Base-by-base conservation (phyloP, 2,888 invertebrate species). In the Sarcophaga carnaria region DNA sequence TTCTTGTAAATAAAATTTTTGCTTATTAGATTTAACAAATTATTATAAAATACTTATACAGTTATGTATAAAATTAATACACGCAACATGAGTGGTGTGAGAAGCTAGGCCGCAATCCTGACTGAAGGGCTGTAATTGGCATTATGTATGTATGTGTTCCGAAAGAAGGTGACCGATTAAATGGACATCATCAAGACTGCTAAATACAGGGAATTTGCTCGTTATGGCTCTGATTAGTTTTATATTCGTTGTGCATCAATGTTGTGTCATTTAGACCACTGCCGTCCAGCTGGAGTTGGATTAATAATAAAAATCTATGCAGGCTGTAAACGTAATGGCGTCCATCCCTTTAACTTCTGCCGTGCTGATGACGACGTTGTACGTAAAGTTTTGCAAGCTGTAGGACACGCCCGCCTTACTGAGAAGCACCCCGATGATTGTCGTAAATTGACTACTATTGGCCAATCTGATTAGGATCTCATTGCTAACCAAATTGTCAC, bases 111-210 rank as follows among this genome's bases (percentile, higher is more conserved):
- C 20, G 20, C 20, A 20, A 20, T 20, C 20, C 20, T 20, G 20
- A 20, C 20, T 20, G 20, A 20, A 20, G 20, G 20, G 20, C 20
- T 20, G 20, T 20, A 20, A 20, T 20, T 20, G 20, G 20, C 20
- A 20, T 20, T 20, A 20, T 20, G 20, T 20, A 20, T 20, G 20
- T 20, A 20, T 90, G 97, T 97, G 91, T 99, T 99, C 94, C 95
- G 99, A 90, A 99, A 99, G 95, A 97, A 97, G 95, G 97, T 99
- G 60, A 99, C 99, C 88, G 99, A 99, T 93, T 99, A 99, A 96
- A 97, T 98, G 92, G 99, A 99, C 94, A 95, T 99, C 80, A 98
- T 99, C 3, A 99, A 99, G 94, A 97, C 98, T 22, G 98, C 97
- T 85, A 96, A 96, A 90, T 97, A 96, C 94, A 99, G 99, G 95